Evolutionary conservation across 2,797 vertebrate genomes (phyloP).

Genomic region (Gobionotothen gibberifrons): DNA sequence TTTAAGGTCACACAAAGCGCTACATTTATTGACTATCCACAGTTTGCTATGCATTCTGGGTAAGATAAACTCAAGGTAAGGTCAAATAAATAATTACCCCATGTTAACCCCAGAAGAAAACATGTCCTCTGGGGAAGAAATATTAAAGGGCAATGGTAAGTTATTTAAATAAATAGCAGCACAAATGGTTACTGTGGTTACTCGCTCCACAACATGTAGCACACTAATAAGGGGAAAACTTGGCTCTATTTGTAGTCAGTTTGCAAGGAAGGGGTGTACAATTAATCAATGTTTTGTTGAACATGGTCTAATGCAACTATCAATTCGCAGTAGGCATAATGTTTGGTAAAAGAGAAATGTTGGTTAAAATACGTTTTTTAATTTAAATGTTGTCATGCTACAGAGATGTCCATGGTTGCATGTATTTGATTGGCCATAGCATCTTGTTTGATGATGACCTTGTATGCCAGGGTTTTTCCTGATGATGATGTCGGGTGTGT

Average conservation of each 20-base stretch:
- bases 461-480: neutral
- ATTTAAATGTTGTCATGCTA: no score
- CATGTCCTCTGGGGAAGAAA: neutral
- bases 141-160: neutral
- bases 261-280: neutral
- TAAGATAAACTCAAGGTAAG: neutral
- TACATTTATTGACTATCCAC: neutral
- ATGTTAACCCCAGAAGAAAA: neutral
- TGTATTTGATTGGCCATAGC: neutral
- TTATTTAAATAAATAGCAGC: neutral
- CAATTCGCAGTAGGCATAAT: no score
- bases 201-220: neutral
- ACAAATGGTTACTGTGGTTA: neutral
- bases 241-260: no score
- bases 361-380: no score
- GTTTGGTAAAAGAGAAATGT: no score
- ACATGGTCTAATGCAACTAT: no score
- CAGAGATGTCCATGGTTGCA: no score
- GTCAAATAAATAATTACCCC: neutral
- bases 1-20: neutral
- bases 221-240: no score
- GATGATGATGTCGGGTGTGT: conserved; percentile 40
- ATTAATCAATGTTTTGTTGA: no score
- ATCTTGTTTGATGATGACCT: neutral
- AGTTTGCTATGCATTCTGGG: neutral